Conservation (phyloP, 2,797 vertebrate species). For the Balearica regulorum region DNA sequence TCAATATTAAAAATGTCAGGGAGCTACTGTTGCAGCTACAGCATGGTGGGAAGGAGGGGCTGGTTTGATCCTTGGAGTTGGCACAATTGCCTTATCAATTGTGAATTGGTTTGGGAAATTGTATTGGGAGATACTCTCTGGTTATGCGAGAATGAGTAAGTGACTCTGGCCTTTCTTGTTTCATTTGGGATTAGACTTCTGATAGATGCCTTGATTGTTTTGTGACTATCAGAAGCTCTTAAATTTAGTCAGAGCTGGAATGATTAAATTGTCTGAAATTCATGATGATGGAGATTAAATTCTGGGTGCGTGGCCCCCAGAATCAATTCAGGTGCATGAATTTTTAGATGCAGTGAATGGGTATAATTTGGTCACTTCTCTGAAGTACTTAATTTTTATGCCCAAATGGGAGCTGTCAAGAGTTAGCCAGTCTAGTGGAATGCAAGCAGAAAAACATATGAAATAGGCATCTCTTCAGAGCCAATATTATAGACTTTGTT, state of each 20-base stretch:
- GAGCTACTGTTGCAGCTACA: not conserved
- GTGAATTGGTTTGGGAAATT: not conserved
- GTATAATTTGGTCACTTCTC: not conserved
- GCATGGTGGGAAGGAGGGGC: not conserved
- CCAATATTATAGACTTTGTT: not conserved
- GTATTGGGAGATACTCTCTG: not conserved
- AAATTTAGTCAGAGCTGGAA: not conserved
- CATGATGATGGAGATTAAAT: not conserved
- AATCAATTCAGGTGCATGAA: not conserved
- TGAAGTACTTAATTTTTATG: not conserved
- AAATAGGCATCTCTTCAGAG: not conserved
- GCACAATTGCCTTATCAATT: not conserved
- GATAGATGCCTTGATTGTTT: not conserved
- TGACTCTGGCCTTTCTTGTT: not conserved
- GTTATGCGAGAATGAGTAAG: not conserved
- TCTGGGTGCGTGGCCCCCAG: not conserved
- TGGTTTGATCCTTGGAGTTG: not conserved
- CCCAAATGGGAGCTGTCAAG: not conserved
- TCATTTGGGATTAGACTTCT: not conserved
- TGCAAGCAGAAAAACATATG: not conserved
- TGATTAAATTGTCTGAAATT: not conserved
- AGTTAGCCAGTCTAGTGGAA: not conserved
- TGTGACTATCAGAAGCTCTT: not conserved
- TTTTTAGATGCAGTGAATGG: not conserved
- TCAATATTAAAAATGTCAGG: not conserved